phyloP scores from a whole-genome alignment of 2,888 invertebrate species.

The Lochmaea capreae region DNA sequence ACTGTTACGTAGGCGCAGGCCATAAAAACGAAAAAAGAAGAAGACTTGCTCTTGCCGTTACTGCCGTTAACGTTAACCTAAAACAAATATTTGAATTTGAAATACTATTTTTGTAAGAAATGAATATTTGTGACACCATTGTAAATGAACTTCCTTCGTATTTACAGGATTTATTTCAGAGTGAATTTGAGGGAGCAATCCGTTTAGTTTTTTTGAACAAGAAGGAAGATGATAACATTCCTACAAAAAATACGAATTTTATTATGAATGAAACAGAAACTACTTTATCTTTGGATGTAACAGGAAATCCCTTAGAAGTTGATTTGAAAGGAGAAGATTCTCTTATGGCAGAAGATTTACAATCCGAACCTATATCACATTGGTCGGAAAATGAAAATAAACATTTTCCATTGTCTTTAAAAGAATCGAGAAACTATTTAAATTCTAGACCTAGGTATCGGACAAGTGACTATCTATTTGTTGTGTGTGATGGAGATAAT shows the following conservation, averaged over 20 bases:
- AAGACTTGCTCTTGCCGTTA: no score
- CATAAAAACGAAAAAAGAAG: no score
- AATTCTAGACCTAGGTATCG: slow-evolving; percentile 31
- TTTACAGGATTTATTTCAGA: slow-evolving; percentile 12
- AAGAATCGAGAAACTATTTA: slow-evolving; percentile 43
- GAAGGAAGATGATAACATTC: slow-evolving; percentile 6
- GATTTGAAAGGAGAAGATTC: slow-evolving; percentile 50
- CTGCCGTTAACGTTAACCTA: background rate
- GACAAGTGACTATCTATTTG: slow-evolving; percentile 38
- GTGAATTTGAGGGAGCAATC: background rate
- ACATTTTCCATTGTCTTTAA: slow-evolving; percentile 44
- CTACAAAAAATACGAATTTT: slow-evolving; percentile 10
- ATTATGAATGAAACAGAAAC: slow-evolving; percentile 19
- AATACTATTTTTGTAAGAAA: background rate
- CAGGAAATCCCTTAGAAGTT: slow-evolving; percentile 52
- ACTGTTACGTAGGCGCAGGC: no score
- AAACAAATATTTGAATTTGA: background rate
- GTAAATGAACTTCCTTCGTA: slow-evolving; percentile 13
- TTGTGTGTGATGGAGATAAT: slow-evolving; percentile 47
- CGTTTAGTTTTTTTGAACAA: slow-evolving; percentile 1
- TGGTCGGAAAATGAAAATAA: slow-evolving; percentile 34
- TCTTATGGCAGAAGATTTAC: slow-evolving; percentile 20
- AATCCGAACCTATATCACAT: slow-evolving; percentile 2
- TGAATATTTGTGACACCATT: slow-evolving; percentile 2
- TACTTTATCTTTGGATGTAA: slow-evolving; percentile 42